Base-by-base conservation (phyloP, 2,888 invertebrate genomes). In the Malachius bipustulatus region DNA sequence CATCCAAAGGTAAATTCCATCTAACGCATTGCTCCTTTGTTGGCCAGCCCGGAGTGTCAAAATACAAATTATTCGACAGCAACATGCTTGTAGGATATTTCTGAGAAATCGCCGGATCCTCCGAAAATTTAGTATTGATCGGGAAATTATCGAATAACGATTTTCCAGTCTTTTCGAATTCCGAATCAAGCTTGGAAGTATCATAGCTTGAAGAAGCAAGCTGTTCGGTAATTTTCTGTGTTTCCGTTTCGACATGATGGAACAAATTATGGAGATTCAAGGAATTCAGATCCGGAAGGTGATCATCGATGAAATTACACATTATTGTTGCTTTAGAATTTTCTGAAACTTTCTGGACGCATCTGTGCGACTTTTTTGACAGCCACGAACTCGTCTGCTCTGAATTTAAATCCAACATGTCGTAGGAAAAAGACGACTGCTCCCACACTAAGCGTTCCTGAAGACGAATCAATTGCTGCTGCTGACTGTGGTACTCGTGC, bases 401-500 rank as follows among this genome's bases (percentile, higher is more conserved):
- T 2, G 56, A 49, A 43, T 54, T 56, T 37, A 59, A 47, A 28
- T 58, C 56, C 31, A 57, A 50, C 37, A 59, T 44, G 42, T 59
- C 59, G 39, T 56, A 53, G 48, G 61, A 66, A 28, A 62, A 57
- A 30, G 67, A 64, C 3, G 69, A 67, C 48, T 67, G 67, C 43
- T 70, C 70, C 56, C 64, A 64, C 35, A 70, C 51, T 14, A 75
- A 59, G 45, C 70, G 66, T 47, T 75, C 71, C 47, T 73, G 72
- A 36, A 73, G 59, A 32, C 66, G 62, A 35, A 75, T 57, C 70
- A 72, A 74, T 38, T 68, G 63, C 40, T 73, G 71, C 47, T 76
- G 74, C 40, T 71, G 69, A 40, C 64, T 65, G 50, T 77, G 75
- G 54, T 75, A 77, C 41, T 71, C 70, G 42, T 72, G 70, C 37